phyloP scores from a whole-genome alignment of 2,113 vertebrate species.

The Hydropotes inermis region DNA sequence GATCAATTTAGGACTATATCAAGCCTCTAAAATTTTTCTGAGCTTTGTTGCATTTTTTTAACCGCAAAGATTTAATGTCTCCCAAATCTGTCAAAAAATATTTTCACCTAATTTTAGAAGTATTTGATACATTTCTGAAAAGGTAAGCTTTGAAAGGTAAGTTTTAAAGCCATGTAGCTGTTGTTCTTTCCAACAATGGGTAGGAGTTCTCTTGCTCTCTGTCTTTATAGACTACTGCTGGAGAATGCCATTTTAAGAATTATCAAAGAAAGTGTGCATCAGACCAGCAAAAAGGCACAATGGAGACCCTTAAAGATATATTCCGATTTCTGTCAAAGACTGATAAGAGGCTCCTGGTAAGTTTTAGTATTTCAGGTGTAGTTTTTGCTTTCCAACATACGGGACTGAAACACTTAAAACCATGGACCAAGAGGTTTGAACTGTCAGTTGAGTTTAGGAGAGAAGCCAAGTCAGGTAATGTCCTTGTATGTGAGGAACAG shows the following conservation, averaged over 20 bases:
- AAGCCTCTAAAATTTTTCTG: neutral
- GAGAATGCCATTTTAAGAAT: conserved; percentile 85
- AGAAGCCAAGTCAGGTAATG: neutral
- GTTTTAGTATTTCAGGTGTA: neutral
- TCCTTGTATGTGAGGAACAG: neutral
- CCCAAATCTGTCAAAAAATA: neutral
- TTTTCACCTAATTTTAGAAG: neutral
- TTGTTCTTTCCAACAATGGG: neutral
- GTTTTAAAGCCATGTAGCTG: neutral
- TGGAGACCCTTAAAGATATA: conserved; percentile 81
- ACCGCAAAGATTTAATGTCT: neutral
- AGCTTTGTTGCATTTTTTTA: neutral
- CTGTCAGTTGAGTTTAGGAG: neutral
- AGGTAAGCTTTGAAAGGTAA: conserved; percentile 27
- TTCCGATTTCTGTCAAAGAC: conserved; percentile 88
- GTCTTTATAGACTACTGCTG: conserved; percentile 84
- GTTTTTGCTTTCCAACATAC: neutral
- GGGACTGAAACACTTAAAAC: neutral
- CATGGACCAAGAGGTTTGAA: neutral
- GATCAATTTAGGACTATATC: neutral
- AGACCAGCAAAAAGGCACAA: conserved; percentile 53
- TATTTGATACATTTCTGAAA: neutral
- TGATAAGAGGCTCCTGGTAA: conserved; percentile 89
- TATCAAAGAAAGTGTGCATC: conserved; percentile 79
- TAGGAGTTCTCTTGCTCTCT: conserved; percentile 34